Percentiles rank a stretch among this genome's conserved stretches.
These are phyloP conservation scores for Zhengitettix transpicula DNA, from an alignment of 2,888 invertebrate genomes.

Conservation along the genomic window DNA sequence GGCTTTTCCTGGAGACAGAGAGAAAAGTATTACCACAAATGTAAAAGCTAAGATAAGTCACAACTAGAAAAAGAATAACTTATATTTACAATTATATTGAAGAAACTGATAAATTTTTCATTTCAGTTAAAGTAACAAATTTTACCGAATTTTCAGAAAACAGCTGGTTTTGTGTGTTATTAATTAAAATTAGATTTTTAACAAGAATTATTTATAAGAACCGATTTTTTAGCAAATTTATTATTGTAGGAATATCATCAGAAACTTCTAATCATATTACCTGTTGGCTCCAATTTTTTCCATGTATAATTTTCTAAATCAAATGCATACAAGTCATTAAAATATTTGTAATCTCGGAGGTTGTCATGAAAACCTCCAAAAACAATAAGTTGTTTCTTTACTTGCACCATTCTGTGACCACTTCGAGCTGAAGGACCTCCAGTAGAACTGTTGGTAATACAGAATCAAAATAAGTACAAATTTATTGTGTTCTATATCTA, in stretches of 20 bases:
- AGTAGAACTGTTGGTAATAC: constrained; percentile 31
- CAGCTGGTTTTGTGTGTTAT: too few relatives aligned
- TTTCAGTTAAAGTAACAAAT: too few relatives aligned
- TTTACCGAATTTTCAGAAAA: too few relatives aligned
- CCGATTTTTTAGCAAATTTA: too few relatives aligned
- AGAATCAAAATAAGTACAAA: background rate
- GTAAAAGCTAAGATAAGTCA: too few relatives aligned
- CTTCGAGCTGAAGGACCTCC: constrained; percentile 72
- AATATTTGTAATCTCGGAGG: constrained; percentile 70
- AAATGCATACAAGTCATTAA: constrained; percentile 71
- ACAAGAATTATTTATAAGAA: too few relatives aligned
- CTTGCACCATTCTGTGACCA: constrained; percentile 74
- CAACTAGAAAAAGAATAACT: too few relatives aligned
- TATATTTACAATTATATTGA: too few relatives aligned
- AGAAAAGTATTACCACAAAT: too few relatives aligned
- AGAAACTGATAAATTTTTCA: too few relatives aligned
- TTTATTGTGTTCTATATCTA: background rate
- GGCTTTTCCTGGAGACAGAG: constrained; percentile 31
- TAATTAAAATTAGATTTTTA: background rate
- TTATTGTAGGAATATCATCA: too few relatives aligned
- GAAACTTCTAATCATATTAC: constrained; percentile 14
- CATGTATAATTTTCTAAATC: constrained; percentile 63
- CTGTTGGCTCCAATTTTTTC: constrained; percentile 45
- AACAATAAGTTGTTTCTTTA: constrained; percentile 61
- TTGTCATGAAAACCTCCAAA: constrained; percentile 92